Conservation (phyloP, 2,888 invertebrate genomes). For the Alviniconcha strummeri region DNA sequence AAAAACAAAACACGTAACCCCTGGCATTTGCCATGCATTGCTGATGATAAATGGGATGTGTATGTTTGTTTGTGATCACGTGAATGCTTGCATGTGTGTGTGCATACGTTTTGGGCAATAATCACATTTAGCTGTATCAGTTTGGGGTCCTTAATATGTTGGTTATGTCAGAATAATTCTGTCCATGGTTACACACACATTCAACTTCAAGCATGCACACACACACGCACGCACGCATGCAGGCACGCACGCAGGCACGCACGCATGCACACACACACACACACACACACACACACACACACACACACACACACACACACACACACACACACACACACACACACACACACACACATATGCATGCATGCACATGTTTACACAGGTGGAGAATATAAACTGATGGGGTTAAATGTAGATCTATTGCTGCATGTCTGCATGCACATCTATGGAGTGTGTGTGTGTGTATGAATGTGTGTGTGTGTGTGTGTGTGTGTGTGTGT, state of each 20-base stretch:
- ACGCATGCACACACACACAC: slow-evolving; percentile 11
- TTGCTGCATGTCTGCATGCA: too few species aligned
- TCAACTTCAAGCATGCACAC: not conserved
- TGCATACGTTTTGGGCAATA: not conserved
- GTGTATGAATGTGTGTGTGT: too few species aligned
- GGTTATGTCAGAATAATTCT: too few species aligned
- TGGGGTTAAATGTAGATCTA: too few species aligned
- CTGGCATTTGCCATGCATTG: not conserved
- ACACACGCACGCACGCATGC: slow-evolving; percentile 1
- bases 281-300: slow-evolving; percentile 27
- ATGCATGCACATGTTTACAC: too few species aligned
- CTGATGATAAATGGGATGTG: not conserved
- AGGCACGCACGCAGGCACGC: slow-evolving; percentile 15
- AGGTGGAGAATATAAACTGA: too few species aligned
- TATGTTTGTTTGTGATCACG: not conserved
- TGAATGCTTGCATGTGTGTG: not conserved
- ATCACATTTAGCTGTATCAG: too few species aligned
- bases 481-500: too few species aligned
- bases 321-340: slow-evolving; percentile 21
- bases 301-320: slow-evolving; percentile 26
- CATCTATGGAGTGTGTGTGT: too few species aligned
- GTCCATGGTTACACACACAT: too few species aligned
- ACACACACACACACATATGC: slow-evolving; percentile 7
- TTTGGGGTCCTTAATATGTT: too few species aligned
- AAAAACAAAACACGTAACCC: too few species aligned